Percentiles rank a stretch among this genome's conserved stretches.
Conservation (phyloP, 2,888 invertebrate genomes). For the Epistrophella euchroma region DNA sequence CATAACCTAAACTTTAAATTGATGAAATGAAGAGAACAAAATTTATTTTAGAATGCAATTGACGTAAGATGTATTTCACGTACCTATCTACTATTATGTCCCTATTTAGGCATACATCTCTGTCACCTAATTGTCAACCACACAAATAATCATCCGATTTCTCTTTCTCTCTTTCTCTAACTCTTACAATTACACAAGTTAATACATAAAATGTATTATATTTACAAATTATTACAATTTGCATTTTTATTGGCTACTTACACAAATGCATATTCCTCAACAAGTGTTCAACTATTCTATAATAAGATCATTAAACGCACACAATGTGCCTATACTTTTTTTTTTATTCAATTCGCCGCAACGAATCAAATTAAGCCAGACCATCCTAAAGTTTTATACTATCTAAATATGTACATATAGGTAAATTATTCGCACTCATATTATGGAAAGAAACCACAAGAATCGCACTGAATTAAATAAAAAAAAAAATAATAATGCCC, state of each 20-base stretch:
- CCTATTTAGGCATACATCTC: no score
- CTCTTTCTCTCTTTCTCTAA: no score
- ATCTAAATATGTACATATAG: neutral
- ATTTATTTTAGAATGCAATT: no score
- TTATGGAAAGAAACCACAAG: conserved; percentile 20
- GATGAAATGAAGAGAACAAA: no score
- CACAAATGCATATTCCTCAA: conserved; percentile 32
- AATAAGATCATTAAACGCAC: conserved; percentile 42
- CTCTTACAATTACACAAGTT: neutral
- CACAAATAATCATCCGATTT: neutral
- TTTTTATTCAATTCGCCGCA: conserved; percentile 58
- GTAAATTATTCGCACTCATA: conserved; percentile 41
- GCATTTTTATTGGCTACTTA: conserved; percentile 64
- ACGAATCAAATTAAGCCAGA: conserved; percentile 55
- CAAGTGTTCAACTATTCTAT: neutral
- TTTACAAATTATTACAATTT: conserved; percentile 14
- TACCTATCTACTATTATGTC: no score
- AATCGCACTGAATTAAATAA: conserved; percentile 3
- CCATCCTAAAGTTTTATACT: neutral
- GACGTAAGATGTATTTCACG: no score
- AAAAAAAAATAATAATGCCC: conserved; percentile 21
- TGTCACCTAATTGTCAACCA: neutral
- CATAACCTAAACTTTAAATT: no score
- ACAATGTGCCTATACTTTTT: conserved; percentile 23
- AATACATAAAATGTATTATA: neutral